Evolutionary conservation across 2,113 vertebrate genomes (phyloP).

Genomic region (Xenopus tropicalis): DNA sequence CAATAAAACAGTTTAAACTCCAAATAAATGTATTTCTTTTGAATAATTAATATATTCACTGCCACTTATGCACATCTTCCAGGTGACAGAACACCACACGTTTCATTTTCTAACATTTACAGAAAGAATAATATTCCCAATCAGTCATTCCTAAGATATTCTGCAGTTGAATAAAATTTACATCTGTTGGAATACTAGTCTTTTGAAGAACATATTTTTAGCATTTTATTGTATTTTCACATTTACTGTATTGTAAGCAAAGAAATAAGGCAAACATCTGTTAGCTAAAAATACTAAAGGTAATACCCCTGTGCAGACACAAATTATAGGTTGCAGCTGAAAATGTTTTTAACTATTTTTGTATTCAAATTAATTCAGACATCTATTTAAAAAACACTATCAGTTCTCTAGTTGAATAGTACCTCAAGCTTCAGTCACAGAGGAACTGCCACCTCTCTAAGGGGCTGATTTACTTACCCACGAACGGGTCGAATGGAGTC

Average conservation of each 20-base stretch:
- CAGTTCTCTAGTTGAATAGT: no score
- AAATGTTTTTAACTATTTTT: no score
- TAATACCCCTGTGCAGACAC: no score
- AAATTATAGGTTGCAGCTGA: no score
- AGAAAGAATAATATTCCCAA: not conserved
- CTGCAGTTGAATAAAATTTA: slow-evolving; percentile 14
- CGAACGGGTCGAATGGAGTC: no score
- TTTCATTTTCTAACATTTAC: slow-evolving; percentile 2
- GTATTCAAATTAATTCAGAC: no score
- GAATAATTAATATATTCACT: slow-evolving; percentile 23
- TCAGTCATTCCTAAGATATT: slow-evolving; percentile 7
- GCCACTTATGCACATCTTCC: slow-evolving; percentile 13
- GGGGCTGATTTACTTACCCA: no score
- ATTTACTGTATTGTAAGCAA: not conserved
- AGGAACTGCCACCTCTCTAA: no score
- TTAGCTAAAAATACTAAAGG: no score
- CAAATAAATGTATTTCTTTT: slow-evolving; percentile 7
- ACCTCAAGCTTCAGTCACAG: no score
- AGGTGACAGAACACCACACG: not conserved
- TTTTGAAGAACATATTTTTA: no score
- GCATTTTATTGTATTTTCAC: not conserved
- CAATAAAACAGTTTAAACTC: slow-evolving; percentile 11
- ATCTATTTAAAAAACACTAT: no score
- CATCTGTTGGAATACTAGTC: slow-evolving; percentile 5
- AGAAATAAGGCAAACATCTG: not conserved